Conservation (phyloP, 2,888 invertebrate species). For the Heptascelio sp. region DNA sequence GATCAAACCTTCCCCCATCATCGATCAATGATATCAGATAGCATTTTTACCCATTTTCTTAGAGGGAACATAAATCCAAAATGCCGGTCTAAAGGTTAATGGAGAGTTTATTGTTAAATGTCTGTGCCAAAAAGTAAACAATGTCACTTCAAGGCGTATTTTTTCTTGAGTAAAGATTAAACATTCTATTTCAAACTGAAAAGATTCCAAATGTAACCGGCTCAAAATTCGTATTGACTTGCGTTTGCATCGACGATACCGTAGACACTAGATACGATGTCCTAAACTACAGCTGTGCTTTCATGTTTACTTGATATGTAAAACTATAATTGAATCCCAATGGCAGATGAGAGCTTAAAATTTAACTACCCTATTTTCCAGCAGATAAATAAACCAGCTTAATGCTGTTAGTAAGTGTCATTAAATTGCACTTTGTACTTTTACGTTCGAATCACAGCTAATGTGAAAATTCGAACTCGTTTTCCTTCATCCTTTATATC, state of each 20-base stretch:
- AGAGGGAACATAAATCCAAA: no score
- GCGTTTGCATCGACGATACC: conserved; percentile 38
- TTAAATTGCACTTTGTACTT: conserved; percentile 61
- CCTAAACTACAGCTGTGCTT: conserved; percentile 68
- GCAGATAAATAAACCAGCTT: conserved; percentile 75
- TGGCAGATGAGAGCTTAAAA: conserved; percentile 77
- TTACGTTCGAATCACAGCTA: conserved; percentile 51
- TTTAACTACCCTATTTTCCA: conserved; percentile 77
- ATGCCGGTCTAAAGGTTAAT: no score
- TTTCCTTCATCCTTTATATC: conserved; percentile 49
- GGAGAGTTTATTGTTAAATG: no score
- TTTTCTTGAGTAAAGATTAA: no score
- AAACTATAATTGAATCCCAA: conserved; percentile 79
- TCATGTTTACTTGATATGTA: conserved; percentile 77
- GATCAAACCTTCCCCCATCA: no score
- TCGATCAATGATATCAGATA: no score
- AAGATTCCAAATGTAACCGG: no score
- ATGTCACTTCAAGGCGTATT: no score
- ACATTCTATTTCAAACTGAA: no score
- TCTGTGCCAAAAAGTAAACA: no score
- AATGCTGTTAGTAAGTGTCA: conserved; percentile 67
- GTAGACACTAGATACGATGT: conserved; percentile 51
- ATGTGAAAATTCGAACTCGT: conserved; percentile 44
- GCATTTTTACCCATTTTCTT: no score
- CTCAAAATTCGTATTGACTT: conserved; percentile 40